Percentiles rank a stretch among this genome's conserved stretches.
Conservation (phyloP, 1,140 invertebrate species). For the Drosophila sucinea region DNA sequence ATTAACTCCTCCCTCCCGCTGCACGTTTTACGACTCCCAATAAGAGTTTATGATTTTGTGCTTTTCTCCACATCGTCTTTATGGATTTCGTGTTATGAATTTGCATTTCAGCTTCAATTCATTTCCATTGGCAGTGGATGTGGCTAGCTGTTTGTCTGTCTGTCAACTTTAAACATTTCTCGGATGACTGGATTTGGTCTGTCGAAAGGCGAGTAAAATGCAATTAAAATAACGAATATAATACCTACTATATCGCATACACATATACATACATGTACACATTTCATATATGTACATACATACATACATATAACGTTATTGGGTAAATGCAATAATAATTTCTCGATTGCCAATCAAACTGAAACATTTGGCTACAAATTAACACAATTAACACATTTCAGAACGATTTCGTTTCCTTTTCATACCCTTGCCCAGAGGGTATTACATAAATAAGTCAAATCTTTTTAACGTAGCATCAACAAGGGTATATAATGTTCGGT, state of each 20-base stretch:
- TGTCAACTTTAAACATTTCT: slow-evolving; percentile 14
- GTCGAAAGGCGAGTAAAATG: slow-evolving; percentile 35
- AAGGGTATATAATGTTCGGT: background rate
- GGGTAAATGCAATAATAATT: slow-evolving; percentile 68
- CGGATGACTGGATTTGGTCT: background rate
- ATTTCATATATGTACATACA: background rate
- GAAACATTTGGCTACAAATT: slow-evolving; percentile 44
- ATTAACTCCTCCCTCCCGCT: background rate
- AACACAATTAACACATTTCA: slow-evolving; percentile 48
- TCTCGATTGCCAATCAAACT: slow-evolving; percentile 53
- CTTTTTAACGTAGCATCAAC: no score
- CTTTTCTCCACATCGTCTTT: background rate
- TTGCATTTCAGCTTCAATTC: slow-evolving; percentile 12
- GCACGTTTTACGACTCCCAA: slow-evolving; percentile 3
- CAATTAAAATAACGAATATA: slow-evolving; percentile 63
- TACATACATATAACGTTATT: background rate
- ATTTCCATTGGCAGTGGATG: slow-evolving; percentile 8
- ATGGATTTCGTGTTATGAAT: slow-evolving; percentile 9
- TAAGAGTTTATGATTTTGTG: slow-evolving; percentile 11
- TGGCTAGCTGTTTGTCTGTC: background rate
- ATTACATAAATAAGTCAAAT: background rate
- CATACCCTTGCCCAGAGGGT: background rate
- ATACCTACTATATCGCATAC: background rate
- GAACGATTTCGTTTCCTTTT: slow-evolving; percentile 9
- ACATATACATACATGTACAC: background rate